Conservation (phyloP, 1,140 invertebrate genomes). For the Microplitis mediator region DNA sequence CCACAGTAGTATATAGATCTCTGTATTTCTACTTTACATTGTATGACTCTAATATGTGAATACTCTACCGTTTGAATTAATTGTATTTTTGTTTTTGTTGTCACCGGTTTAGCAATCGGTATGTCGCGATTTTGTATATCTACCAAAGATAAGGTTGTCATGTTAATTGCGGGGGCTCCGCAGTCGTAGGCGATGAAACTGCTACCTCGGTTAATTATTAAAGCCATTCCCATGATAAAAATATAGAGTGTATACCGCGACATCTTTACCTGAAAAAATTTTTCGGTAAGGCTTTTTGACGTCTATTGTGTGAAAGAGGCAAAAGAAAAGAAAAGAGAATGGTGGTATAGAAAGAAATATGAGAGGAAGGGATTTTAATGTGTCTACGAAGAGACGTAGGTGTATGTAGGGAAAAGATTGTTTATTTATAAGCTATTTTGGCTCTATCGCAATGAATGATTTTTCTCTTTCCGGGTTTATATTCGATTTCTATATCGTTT, state of each 20-base stretch:
- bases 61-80: conserved; percentile 20
- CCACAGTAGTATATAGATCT: conserved; percentile 21
- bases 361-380: no score
- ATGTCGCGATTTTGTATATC: conserved; percentile 15
- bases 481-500: not conserved
- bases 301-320: no score
- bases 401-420: not conserved
- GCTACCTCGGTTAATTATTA: no score
- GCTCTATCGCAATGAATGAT: conserved; percentile 4
- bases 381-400: no score
- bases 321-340: no score
- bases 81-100: not conserved
- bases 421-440: not conserved
- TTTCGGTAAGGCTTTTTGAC: no score
- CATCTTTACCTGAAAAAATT: conserved; percentile 1
- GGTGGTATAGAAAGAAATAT: no score
- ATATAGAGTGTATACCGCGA: no score
- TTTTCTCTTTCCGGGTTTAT: conserved; percentile 6
- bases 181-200: conserved; percentile 13
- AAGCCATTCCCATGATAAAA: no score
- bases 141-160: conserved; percentile 3
- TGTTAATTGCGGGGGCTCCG: not conserved
- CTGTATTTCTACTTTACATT: conserved; percentile 21
- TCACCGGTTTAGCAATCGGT: not conserved
- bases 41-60: not conserved